Conservation (phyloP, 1,140 invertebrate species). For the Vanessa tameamea region DNA sequence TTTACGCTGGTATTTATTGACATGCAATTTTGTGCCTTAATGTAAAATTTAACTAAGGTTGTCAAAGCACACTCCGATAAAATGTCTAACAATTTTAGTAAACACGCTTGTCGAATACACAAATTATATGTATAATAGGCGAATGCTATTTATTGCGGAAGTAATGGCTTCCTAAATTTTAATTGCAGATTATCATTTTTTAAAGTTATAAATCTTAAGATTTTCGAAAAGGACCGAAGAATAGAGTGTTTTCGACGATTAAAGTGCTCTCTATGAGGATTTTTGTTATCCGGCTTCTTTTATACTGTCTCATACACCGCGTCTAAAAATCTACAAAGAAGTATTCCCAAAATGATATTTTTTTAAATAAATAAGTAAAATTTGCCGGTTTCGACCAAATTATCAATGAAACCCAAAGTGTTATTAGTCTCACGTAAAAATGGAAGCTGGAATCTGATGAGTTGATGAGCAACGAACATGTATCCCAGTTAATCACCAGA, state of each 20-base stretch:
- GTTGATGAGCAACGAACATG: conserved; percentile 40
- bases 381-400: conserved; percentile 20
- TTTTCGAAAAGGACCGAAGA: conserved; percentile 41
- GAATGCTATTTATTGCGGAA: conserved; percentile 81
- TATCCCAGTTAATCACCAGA: conserved; percentile 40
- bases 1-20: conserved; percentile 42
- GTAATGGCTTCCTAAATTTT: conserved; percentile 81
- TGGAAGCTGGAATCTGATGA: conserved; percentile 35
- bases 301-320: conserved; percentile 51
- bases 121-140: conserved; percentile 74
- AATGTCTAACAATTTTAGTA: conserved; percentile 80
- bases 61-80: conserved; percentile 47
- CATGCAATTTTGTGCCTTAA: conserved; percentile 62
- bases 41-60: conserved; percentile 47
- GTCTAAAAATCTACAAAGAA: conserved; percentile 65
- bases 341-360: conserved; percentile 35
- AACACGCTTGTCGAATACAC: conserved; percentile 80
- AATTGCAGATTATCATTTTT: conserved; percentile 71
- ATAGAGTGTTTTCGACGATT: conserved; percentile 41
- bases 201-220: conserved; percentile 52
- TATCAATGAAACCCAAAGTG: conserved; percentile 28
- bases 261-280: conserved; percentile 53
- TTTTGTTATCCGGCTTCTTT: conserved; percentile 64
- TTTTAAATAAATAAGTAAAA: conserved; percentile 19
- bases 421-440: conserved; percentile 39